Conservation (phyloP, 2,797 vertebrate species). For the Stomatorhinus walkeri region DNA sequence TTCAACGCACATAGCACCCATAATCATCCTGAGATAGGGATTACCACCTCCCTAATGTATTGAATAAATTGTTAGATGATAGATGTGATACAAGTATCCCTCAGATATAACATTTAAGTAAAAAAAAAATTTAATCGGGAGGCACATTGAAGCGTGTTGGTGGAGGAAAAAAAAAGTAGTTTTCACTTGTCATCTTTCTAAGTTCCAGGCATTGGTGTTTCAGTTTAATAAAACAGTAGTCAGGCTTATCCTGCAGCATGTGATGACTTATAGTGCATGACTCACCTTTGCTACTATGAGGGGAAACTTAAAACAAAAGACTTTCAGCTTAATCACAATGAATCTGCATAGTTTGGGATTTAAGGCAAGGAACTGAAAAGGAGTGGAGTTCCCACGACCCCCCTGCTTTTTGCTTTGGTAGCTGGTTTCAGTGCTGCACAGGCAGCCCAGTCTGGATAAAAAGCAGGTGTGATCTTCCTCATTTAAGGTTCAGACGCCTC, state of each 20-base stretch:
- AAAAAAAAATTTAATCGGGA: background rate
- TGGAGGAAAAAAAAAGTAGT: background rate
- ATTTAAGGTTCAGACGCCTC: background rate
- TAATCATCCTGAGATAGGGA: background rate
- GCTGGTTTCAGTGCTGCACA: background rate
- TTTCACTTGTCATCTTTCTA: slow-evolving; percentile 23
- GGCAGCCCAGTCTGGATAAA: background rate
- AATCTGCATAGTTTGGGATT: background rate
- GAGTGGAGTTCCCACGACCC: background rate
- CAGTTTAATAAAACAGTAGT: slow-evolving; percentile 58
- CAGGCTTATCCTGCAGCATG: slow-evolving; percentile 41
- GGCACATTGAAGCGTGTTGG: background rate
- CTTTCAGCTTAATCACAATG: background rate
- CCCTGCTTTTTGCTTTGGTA: background rate
- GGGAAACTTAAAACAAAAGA: background rate
- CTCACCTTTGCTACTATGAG: slow-evolving; percentile 21
- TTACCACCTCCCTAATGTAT: background rate
- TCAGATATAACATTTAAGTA: background rate
- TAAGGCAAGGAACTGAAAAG: background rate
- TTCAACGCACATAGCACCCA: background rate
- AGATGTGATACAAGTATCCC: background rate
- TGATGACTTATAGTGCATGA: slow-evolving; percentile 51
- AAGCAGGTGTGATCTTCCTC: background rate
- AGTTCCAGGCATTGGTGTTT: slow-evolving; percentile 38
- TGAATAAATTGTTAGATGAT: background rate